A percentile compares a stretch with the other conserved stretches of the same genome.
Conservation (phyloP, 2,113 vertebrate species). For the Corapipo altera region DNA sequence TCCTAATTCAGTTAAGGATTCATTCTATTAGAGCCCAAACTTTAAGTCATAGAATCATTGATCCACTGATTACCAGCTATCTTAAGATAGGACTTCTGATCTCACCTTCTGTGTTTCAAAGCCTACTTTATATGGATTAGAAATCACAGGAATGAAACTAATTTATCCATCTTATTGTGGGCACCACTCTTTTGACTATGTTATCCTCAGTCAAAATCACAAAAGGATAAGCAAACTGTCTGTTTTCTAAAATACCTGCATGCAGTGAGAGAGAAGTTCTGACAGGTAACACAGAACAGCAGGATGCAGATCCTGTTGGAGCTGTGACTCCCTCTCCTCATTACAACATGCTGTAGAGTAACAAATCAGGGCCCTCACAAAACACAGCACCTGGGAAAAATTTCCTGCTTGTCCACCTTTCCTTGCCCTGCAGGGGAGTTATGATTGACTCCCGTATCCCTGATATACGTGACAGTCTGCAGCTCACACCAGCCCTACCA, state of each 20-base stretch:
- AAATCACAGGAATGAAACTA: neutral
- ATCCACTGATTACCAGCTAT: neutral
- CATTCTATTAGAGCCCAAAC: neutral
- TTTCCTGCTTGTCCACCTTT: conserved; percentile 4
- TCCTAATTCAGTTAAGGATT: neutral
- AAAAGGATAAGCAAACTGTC: neutral
- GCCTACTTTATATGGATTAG: neutral
- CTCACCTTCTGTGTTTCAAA: neutral
- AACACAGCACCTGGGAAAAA: neutral
- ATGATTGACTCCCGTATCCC: neutral
- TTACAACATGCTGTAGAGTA: neutral
- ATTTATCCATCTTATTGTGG: neutral
- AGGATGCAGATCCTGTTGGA: neutral
- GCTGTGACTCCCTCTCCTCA: neutral
- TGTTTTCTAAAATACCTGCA: neutral
- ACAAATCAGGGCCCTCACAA: neutral
- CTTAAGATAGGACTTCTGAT: neutral
- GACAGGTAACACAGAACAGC: neutral
- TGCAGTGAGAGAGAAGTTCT: neutral
- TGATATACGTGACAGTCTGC: neutral
- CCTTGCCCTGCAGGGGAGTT: neutral
- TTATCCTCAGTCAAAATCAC: neutral
- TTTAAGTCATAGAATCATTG: neutral
- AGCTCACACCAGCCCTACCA: neutral
- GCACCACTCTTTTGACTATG: neutral